phyloP scores from a whole-genome alignment of 2,797 vertebrate species.

The Scleropages formosus region DNA sequence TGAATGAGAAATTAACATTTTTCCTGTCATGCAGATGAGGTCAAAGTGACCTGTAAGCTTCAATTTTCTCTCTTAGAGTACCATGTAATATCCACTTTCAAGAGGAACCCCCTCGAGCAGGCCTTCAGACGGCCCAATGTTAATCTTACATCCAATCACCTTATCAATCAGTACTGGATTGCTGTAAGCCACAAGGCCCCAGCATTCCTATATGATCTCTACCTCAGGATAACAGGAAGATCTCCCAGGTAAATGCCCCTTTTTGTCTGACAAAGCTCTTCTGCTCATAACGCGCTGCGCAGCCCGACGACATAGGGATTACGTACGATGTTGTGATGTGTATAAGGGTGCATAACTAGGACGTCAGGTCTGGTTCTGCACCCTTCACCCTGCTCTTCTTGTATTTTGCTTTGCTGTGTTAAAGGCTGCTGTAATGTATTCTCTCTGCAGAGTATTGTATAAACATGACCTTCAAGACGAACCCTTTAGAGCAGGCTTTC shows the following conservation, averaged over 20 bases:
- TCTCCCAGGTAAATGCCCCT: slow-evolving; percentile 95
- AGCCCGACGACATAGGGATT: slow-evolving; percentile 38
- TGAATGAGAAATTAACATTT: background rate
- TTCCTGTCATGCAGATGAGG: slow-evolving; percentile 5
- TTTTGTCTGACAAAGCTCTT: slow-evolving; percentile 65
- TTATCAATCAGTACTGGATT: slow-evolving; percentile 99
- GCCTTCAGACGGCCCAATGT: slow-evolving; percentile 99
- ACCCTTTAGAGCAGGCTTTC: slow-evolving; percentile 84
- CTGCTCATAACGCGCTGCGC: slow-evolving; percentile 38
- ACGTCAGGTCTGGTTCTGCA: slow-evolving; percentile 60
- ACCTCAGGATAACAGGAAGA: slow-evolving; percentile 99
- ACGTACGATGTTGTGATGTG: slow-evolving; percentile 39
- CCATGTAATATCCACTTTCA: slow-evolving; percentile 99
- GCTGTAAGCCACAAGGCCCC: slow-evolving; percentile 99
- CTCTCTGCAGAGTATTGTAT: slow-evolving; percentile 80
- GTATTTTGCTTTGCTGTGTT: slow-evolving; percentile 43
- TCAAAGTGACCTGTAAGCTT: slow-evolving; percentile 42
- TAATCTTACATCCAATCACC: slow-evolving; percentile 99
- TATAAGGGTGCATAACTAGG: slow-evolving; percentile 62
- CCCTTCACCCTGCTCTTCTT: slow-evolving; percentile 26
- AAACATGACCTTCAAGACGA: slow-evolving; percentile 79
- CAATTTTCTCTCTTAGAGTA: slow-evolving; percentile 95
- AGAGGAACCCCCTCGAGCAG: slow-evolving; percentile 99
- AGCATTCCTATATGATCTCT: slow-evolving; percentile 98
- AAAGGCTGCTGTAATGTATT: slow-evolving; percentile 59